Evolutionary conservation across 2,888 invertebrate genomes (phyloP), one percentile per base, ranked within the genome.

Genomic region (Eretmocerus hayati): DNA sequence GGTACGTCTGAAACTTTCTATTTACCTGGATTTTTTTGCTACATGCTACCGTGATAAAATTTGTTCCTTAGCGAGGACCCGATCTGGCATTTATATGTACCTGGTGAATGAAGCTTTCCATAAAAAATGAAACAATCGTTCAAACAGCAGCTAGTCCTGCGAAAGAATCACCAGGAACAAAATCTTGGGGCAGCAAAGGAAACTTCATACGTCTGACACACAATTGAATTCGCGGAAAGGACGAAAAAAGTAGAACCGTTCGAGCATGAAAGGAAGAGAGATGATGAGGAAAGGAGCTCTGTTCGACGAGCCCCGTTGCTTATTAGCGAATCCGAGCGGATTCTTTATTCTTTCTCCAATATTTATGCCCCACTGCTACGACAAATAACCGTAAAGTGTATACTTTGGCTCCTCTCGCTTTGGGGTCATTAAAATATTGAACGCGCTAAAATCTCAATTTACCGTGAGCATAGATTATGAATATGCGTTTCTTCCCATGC

Each of bases 211-310:
- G 26, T 11, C 11, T 26, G 26, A 26, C 26, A 15, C 33, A 22
- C 33, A 42, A 35, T 42, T 22, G 22, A 42, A 42, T 42, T 42
- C 42, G 42, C 33, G 35, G 42, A 42, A 42, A 42, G 23, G 20
- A 21, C 33, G 33, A 42, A 42, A 35, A 42, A 42, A 42, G 16
- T 35, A 6, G 26, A 9, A 26, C 26, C 26, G 26, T 26, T 26
- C 11, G 8, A 26, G 26, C 26, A 9, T 11, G 6, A 11, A 26
- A 26, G 26, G 11, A 26, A 26, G 8, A 11, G 26, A 26, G 26
- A 11, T 11, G 11, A 6, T 9, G 11, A 26, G 11, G 26, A 26
- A 11, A 11, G 35, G 15, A 9, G 35, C n/a, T n/a, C n/a, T n/a
- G n/a, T n/a, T n/a, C n/a, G n/a, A n/a, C n/a, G 35, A 15, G 15